Base-by-base conservation (phyloP, 2,888 invertebrate species). In the Aleiodes testaceus region DNA sequence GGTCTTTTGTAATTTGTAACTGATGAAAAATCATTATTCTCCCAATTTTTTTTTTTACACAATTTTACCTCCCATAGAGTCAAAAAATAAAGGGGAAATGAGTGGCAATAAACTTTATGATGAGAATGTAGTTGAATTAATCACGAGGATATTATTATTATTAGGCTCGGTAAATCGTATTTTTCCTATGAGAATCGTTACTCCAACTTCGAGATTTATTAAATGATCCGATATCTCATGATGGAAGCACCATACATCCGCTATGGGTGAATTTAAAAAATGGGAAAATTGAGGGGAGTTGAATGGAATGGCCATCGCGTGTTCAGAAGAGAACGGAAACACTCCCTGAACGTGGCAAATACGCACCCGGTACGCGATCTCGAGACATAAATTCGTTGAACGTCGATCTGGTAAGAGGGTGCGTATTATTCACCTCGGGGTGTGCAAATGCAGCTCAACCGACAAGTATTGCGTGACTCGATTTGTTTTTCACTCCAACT, bases 331-430 rank as follows among this genome's bases (percentile, higher is more conserved):
- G 55, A 30, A 55, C 30, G 55, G 55, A 55, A 55, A 55, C 30
- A 55, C 30, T 30, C 30, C n/a, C 26, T 55, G 55, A n/a, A 26
- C 26, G 26, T 55, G 55, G 55, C n/a, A 30, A 22, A 26, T 55
- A 55, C 55, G 55, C 55, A 55, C 55, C 55, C 55, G 53, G 53
- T 22, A 26, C 53, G 55, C 55, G 26, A 55, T 55, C 30, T 12
- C 55, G 16, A 49, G 26, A 65, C 65, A 65, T 65, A 65, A 65
- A 65, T 65, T 49, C 49, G 65, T 30, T 47, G 47, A 9, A 65
- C 49, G 65, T 65, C 65, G 47, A 65, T 65, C 47, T 14, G 49
- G 12, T 49, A 30, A 11, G 49, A 65, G 47, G 22, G 49, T 16
- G 49, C 49, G 55, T 30, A 55, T 55, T 55, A 55, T 55, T 26